Evolutionary conservation across 2,888 invertebrate genomes (phyloP), one percentile per base, ranked within the genome.

Genomic region (Muscina levida): DNA sequence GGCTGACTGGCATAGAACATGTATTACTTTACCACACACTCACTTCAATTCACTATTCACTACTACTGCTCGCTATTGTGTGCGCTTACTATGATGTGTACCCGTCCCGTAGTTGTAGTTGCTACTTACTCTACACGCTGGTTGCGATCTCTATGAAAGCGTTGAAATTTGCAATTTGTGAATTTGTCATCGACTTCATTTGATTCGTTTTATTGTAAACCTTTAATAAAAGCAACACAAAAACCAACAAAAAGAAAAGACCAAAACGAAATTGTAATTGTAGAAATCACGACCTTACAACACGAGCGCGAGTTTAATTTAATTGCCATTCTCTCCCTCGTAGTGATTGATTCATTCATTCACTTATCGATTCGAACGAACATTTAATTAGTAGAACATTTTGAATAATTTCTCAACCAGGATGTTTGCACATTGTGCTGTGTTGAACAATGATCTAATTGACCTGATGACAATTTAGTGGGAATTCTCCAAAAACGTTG

Each of bases 231-330:
- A 26, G 19, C 37, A 13, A 31, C 37, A 59, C 10, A n/a, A n/a
- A n/a, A n/a, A n/a, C n/a, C 53, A 53, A n/a, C n/a, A n/a, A n/a
- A 48, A 48, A 15, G n/a, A 48, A 48, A 48, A 48, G 17, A 48
- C 6, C n/a, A n/a, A n/a, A n/a, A n/a, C n/a, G n/a, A n/a, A n/a
- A n/a, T n/a, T n/a, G n/a, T 5, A n/a, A 48, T 15, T 15, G 19
- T 48, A 19, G 31, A 57, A 62, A 62, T 62, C 62, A 62, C 42
- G 62, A 62, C 62, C 62, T 42, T 62, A 39, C 42, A 62, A 62
- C 62, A 62, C 62, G 62, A 62, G 11, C 39, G n/a, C 62, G 8
- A 42, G 37, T 39, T 62, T n/a, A n/a, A 62, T 62, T 62, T 39
- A 42, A 62, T 62, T 42, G 42, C 8, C 31, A 8, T 31, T 8